Percentiles rank a stretch among this genome's conserved stretches.
phyloP scores from a whole-genome alignment of 2,113 vertebrate genomes.

The Ageneiosus marmoratus region DNA sequence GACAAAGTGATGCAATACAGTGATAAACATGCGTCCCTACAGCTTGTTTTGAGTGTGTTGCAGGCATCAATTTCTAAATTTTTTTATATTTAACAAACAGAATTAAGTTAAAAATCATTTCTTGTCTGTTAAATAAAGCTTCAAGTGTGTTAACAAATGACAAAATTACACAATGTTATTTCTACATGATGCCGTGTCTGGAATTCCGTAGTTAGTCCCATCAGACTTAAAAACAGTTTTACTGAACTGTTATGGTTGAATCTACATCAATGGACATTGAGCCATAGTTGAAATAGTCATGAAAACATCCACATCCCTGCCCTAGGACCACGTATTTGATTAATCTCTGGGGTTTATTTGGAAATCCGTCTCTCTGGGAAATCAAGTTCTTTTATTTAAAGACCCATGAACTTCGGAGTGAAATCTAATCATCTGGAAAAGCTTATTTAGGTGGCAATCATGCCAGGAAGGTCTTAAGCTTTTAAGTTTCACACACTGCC shows the following conservation, averaged over 20 bases:
- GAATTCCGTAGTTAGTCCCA: not conserved
- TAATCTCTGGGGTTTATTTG: not conserved
- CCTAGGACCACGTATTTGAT: not conserved
- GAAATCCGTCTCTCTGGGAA: not conserved
- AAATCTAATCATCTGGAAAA: slow-evolving; percentile 17
- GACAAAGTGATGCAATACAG: no score
- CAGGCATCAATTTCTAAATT: no score
- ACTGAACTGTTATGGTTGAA: not conserved
- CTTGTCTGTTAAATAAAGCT: no score
- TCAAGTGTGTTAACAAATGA: no score
- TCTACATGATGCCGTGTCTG: not conserved
- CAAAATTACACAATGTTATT: not conserved
- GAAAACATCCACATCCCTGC: not conserved
- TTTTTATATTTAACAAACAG: no score
- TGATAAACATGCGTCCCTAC: no score
- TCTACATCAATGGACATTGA: not conserved
- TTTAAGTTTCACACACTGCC: not conserved
- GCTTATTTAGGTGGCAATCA: not conserved
- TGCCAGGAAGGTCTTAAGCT: not conserved
- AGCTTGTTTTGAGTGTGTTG: no score
- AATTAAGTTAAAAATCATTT: no score
- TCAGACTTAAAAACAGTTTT: not conserved
- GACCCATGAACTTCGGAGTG: not conserved
- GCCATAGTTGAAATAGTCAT: not conserved
- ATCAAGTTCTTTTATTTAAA: not conserved